phyloP scores from a whole-genome alignment of 1,140 invertebrate genomes.

The Pseudobourletiella spinata region DNA sequence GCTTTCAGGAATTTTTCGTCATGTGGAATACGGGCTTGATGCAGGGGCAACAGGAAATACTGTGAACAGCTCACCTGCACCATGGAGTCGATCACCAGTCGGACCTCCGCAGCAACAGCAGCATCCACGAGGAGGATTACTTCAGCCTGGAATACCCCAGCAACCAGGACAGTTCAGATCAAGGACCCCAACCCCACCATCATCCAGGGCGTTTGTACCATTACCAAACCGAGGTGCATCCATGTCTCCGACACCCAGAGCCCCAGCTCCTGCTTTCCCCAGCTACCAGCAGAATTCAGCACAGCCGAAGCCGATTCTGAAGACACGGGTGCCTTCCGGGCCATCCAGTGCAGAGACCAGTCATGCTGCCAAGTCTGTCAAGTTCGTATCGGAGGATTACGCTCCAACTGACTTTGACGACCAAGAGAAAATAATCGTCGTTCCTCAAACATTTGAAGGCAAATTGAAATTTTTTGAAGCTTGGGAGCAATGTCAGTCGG shows the following conservation, averaged over 20 bases:
- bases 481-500: conserved; percentile 17
- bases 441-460: conserved; percentile 27
- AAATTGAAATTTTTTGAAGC: conserved; percentile 30
- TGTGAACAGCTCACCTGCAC: background rate
- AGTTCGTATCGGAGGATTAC: background rate
- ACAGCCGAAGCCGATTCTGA: conserved; percentile 28
- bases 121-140: background rate
- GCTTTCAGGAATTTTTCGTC: no score
- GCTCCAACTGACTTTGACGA: background rate
- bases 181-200: conserved; percentile 1
- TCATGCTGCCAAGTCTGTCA: background rate
- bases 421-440: conserved; percentile 14
- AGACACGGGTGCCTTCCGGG: background rate
- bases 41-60: no score
- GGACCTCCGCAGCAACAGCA: conserved; percentile 7
- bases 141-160: background rate
- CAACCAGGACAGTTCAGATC: conserved; percentile 1
- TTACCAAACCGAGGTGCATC: conserved; percentile 3
- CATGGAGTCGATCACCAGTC: background rate
- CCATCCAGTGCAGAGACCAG: background rate
- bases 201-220: background rate
- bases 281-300: background rate
- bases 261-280: background rate
- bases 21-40: no score
- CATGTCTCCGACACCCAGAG: background rate